These are phyloP conservation scores for Deilephila porcellus DNA, from an alignment of 2,888 invertebrate genomes.

Conservation along the genomic window DNA sequence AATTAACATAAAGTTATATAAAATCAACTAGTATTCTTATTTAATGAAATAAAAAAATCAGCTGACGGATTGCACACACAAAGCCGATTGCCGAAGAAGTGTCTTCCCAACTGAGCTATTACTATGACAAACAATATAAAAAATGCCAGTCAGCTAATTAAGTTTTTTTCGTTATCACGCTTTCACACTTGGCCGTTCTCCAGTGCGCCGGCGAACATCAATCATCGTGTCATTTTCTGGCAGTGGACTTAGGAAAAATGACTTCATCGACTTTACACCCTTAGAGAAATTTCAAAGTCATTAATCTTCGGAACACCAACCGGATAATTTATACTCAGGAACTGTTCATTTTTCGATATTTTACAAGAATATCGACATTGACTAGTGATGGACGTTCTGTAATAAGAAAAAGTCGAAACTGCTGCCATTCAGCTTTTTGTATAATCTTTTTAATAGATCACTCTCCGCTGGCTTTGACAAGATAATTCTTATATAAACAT, in stretches of 20 bases:
- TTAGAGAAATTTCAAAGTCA: constrained; percentile 70
- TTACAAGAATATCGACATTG: constrained; percentile 43
- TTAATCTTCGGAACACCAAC: constrained; percentile 66
- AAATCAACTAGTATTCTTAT: too few relatives aligned
- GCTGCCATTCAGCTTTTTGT: background rate
- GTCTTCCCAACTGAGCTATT: background rate
- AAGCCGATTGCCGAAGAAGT: background rate
- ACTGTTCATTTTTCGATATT: constrained; percentile 58
- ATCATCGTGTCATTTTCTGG: constrained; percentile 77
- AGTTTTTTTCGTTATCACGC: constrained; percentile 45
- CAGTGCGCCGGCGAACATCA: constrained; percentile 60
- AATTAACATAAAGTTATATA: too few relatives aligned
- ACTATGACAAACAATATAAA: background rate
- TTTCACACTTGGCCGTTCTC: constrained; percentile 55
- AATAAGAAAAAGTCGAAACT: constrained; percentile 30
- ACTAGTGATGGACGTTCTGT: constrained; percentile 36
- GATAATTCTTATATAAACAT: constrained; percentile 23
- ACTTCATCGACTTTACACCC: constrained; percentile 76
- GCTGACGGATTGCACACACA: too few relatives aligned
- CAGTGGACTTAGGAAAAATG: constrained; percentile 76
- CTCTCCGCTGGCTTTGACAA: background rate
- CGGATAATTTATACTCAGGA: constrained; percentile 65
- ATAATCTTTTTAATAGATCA: background rate
- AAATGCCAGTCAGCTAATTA: constrained; percentile 31
- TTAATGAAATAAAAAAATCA: too few relatives aligned